Percentiles rank a stretch among this genome's conserved stretches.
Evolutionary conservation across 2,888 invertebrate species (phyloP).

Genomic region (Cyaniris semiargus): DNA sequence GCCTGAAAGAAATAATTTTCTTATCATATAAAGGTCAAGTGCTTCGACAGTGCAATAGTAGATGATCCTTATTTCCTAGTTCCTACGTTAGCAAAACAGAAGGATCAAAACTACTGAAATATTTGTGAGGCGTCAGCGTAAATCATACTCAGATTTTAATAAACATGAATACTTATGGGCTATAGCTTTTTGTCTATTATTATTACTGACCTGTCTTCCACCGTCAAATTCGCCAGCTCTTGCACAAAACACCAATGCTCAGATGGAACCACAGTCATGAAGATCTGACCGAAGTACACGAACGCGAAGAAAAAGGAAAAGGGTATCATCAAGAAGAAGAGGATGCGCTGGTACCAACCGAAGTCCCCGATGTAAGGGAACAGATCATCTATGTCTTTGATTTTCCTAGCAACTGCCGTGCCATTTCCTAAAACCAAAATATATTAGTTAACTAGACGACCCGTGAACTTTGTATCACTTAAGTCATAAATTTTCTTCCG

Average conservation of each 20-base stretch:
- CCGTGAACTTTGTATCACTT: too few relatives aligned
- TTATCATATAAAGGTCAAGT: too few relatives aligned
- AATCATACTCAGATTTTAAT: too few relatives aligned
- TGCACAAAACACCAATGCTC: constrained; percentile 67
- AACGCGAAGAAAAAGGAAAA: constrained; percentile 73
- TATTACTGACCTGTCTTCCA: constrained; percentile 57
- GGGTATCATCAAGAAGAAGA: constrained; percentile 72
- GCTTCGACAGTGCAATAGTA: too few relatives aligned
- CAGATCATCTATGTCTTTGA: constrained; percentile 68
- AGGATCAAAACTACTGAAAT: too few relatives aligned
- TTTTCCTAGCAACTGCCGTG: constrained; percentile 34
- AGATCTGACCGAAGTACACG: constrained; percentile 73
- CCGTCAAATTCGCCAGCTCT: constrained; percentile 55
- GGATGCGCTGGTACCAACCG: constrained; percentile 71
- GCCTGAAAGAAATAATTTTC: constrained; percentile 48
- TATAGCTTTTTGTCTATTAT: too few relatives aligned
- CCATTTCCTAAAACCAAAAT: constrained; percentile 36
- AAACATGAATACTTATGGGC: too few relatives aligned
- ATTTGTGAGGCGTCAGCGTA: too few relatives aligned
- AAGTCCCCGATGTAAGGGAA: constrained; percentile 68
- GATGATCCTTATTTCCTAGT: too few relatives aligned
- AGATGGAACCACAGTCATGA: constrained; percentile 69
- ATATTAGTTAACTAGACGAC: not conserved
- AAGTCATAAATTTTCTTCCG: too few relatives aligned
- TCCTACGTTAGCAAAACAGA: too few relatives aligned